These are phyloP conservation scores for Megaptera novaeangliae DNA, from an alignment of 2,113 vertebrate genomes.

Conservation along the genomic window DNA sequence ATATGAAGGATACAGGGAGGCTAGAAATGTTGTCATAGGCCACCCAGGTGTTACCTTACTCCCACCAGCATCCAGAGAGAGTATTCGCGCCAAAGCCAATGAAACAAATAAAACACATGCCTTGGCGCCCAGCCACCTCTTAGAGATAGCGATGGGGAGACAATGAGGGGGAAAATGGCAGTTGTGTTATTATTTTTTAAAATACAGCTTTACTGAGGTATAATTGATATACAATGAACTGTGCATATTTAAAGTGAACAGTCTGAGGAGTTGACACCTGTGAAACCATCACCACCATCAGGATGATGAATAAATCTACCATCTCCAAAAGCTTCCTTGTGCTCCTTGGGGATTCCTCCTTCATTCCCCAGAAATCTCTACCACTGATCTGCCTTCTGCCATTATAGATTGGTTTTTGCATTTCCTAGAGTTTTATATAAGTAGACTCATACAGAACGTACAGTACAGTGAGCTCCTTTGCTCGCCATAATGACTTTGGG, in stretches of 20 bases:
- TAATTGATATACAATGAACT: neutral
- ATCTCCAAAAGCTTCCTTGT: neutral
- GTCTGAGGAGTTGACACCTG: neutral
- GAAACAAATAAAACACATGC: neutral
- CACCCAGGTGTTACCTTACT: neutral
- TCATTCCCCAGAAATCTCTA: neutral
- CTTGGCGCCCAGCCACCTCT: neutral
- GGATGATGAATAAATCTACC: neutral
- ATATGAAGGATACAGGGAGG: neutral
- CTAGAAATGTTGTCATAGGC: neutral
- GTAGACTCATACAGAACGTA: neutral
- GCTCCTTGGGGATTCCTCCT: neutral
- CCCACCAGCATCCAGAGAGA: neutral
- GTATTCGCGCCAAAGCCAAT: neutral
- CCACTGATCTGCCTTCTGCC: neutral
- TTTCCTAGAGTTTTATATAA: neutral
- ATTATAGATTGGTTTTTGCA: neutral
- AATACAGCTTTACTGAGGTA: neutral
- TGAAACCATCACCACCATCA: neutral
- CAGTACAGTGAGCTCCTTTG: neutral
- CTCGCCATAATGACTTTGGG: neutral
- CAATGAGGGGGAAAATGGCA: neutral
- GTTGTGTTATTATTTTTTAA: neutral
- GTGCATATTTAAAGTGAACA: neutral
- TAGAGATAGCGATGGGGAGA: neutral